These are phyloP conservation scores for Brenthis daphne DNA, from an alignment of 2,888 invertebrate genomes.

Conservation along the genomic window DNA sequence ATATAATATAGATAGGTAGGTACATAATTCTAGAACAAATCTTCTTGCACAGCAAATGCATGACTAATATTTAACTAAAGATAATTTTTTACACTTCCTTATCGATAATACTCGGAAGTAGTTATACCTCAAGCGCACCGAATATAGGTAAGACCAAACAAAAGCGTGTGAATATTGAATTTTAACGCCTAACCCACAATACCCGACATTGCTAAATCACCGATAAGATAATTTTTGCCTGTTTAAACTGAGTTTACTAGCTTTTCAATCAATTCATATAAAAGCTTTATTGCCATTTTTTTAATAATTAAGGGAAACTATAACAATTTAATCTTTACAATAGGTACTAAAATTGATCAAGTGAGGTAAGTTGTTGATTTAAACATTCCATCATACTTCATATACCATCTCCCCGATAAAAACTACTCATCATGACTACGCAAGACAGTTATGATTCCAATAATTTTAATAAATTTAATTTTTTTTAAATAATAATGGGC, in stretches of 20 bases:
- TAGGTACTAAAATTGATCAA: too few species aligned
- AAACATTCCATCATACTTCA: too few species aligned
- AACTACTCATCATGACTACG: too few species aligned
- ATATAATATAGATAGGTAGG: too few species aligned
- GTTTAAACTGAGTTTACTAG: constrained; percentile 25
- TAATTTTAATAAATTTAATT: too few species aligned
- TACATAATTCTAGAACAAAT: constrained; percentile 2
- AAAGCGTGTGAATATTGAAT: constrained; percentile 59
- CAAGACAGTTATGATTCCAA: too few species aligned
- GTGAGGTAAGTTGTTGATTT: too few species aligned
- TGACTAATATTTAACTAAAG: constrained; percentile 44
- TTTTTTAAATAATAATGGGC: too few species aligned
- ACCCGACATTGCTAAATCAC: constrained; percentile 48
- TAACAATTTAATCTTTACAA: too few species aligned
- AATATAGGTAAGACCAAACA: constrained; percentile 51
- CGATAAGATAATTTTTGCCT: constrained; percentile 43
- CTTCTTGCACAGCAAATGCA: constrained; percentile 39
- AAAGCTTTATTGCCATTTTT: too few species aligned
- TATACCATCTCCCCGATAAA: too few species aligned
- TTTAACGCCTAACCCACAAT: constrained; percentile 51
- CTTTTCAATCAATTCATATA: neutral
- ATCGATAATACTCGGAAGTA: constrained; percentile 62
- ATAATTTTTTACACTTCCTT: constrained; percentile 62
- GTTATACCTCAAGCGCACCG: constrained; percentile 43
- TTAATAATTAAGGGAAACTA: too few species aligned